A percentile compares a stretch with the other conserved stretches of the same genome.
phyloP scores from a whole-genome alignment of 2,113 vertebrate genomes.

The Serranochromis macrocephalus region DNA sequence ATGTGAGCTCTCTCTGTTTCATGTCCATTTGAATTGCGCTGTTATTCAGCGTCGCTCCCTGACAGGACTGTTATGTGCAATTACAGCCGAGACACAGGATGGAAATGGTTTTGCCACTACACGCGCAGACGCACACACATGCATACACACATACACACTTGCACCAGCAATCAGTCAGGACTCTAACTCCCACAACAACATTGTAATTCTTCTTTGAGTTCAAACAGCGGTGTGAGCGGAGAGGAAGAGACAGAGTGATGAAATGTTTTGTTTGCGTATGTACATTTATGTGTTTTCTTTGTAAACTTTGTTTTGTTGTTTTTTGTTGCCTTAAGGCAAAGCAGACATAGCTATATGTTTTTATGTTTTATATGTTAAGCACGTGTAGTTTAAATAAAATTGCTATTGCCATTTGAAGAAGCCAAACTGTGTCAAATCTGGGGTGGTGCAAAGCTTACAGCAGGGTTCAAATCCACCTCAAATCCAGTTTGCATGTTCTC shows the following conservation, averaged over 20 bases:
- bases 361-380: not conserved
- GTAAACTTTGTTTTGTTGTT: not conserved
- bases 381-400: not conserved
- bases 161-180: conserved; percentile 9
- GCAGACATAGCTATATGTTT: not conserved
- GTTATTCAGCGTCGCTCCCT: not conserved
- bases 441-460: not conserved
- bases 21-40: not conserved
- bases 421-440: not conserved
- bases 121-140: not conserved
- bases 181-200: conserved; percentile 15
- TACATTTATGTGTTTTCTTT: not conserved
- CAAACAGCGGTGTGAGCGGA: conserved; percentile 24
- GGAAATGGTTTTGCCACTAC: not conserved
- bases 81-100: conserved; percentile 14
- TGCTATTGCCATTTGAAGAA: not conserved
- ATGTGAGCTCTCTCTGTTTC: not conserved
- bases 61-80: conserved; percentile 18
- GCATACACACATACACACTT: not conserved
- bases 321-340: not conserved
- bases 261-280: not conserved
- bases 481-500: not conserved
- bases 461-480: not conserved
- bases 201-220: conserved; percentile 13
- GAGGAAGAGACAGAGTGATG: not conserved